phyloP scores from a whole-genome alignment of 92 coral and sea anemone genomes.

The Meandrina meandrites region DNA sequence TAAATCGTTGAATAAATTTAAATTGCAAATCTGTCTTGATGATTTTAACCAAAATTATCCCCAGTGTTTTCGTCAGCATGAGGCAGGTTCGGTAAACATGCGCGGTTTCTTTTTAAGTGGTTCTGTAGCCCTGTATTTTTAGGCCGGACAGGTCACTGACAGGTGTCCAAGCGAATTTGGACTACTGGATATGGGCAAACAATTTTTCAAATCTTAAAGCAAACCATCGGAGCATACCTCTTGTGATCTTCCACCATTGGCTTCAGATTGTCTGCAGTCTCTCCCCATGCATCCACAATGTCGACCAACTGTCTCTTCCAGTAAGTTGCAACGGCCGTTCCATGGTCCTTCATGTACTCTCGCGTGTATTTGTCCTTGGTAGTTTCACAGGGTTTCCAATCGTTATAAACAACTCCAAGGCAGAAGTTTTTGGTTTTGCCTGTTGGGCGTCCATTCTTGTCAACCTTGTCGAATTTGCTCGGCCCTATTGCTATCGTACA shows the following conservation, averaged over 20 bases:
- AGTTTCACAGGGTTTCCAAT: background rate
- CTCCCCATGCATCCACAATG: background rate
- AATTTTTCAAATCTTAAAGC: too few species aligned
- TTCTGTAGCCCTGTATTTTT: too few species aligned
- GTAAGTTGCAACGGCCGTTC: conserved; percentile 2
- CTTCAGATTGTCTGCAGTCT: conserved; percentile 1
- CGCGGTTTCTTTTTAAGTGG: too few species aligned
- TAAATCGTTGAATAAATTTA: too few species aligned
- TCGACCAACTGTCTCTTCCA: conserved; percentile 25
- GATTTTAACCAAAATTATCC: too few species aligned
- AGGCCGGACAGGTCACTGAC: too few species aligned
- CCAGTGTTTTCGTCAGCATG: too few species aligned
- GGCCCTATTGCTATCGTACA: conserved; percentile 35
- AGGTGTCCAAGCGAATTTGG: too few species aligned
- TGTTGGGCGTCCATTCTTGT: conserved; percentile 11
- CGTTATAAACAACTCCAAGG: background rate
- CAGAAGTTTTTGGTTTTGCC: conserved; percentile 16
- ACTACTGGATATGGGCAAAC: too few species aligned
- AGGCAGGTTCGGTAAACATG: too few species aligned
- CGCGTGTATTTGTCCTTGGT: background rate
- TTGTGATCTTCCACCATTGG: background rate
- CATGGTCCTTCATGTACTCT: background rate
- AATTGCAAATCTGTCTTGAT: too few species aligned
- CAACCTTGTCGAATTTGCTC: background rate
- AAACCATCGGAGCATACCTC: background rate